These are phyloP conservation scores for Sebastes glaucus DNA, from an alignment of 2,797 vertebrate genomes.

Conservation along the genomic window DNA sequence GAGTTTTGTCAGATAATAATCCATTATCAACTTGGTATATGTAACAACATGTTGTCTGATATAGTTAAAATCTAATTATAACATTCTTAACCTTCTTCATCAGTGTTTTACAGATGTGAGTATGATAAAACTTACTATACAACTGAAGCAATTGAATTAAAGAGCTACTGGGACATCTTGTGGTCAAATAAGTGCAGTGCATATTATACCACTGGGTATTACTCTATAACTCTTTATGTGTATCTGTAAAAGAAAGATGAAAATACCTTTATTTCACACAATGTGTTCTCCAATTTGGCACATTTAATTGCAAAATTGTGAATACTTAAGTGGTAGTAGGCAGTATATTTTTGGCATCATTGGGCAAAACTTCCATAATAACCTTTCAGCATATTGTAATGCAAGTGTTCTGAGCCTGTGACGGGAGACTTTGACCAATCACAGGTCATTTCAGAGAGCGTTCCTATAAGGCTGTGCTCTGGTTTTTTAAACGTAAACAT, in stretches of 20 bases:
- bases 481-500: too few species aligned
- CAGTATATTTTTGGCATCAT: too few species aligned
- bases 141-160: background rate
- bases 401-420: too few species aligned
- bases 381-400: too few species aligned
- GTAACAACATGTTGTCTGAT: background rate
- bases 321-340: background rate
- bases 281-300: background rate
- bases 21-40: background rate
- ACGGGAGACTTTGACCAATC: too few species aligned
- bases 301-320: background rate
- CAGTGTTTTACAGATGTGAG: background rate
- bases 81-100: background rate
- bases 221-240: background rate
- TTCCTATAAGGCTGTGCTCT: too few species aligned
- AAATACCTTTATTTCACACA: background rate
- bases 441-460: too few species aligned
- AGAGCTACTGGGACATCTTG: conserved; percentile 49
- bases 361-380: too few species aligned
- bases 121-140: background rate
- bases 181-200: conserved; percentile 37
- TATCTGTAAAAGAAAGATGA: background rate
- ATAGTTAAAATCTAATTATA: background rate
- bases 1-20: background rate
- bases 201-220: background rate